Base-by-base conservation (phyloP, 2,888 invertebrate genomes). In the Gymnocheta viridis region DNA sequence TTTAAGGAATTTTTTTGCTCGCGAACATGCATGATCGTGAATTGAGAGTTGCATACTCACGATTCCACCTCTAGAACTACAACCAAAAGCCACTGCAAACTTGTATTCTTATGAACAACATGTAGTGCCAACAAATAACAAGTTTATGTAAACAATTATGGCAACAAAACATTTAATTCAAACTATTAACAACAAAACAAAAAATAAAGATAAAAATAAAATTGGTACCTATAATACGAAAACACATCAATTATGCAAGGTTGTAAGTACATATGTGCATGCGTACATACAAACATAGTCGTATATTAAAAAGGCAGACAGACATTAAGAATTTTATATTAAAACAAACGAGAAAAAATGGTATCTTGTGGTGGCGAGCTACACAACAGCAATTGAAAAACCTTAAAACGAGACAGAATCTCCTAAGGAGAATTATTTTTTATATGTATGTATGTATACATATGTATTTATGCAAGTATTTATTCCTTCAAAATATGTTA, bases 81-180 rank as follows among this genome's bases (percentile, higher is more conserved):
- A 38, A 67, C 41, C 12, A 66, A 49, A 38, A 54, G 24, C 27
- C 35, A 47, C 5, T 64, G 22, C 2, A 47, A 58, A n/a, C n/a
- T 47, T 70, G 29, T 44, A 22, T 14, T 22, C n/a, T 17, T 19
- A 19, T 32, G 24, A 44, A 73, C 66, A 82, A 41, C 60, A 78
- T 77, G 77, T 72, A 73, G 58, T 51, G 49, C 56, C 22, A 47
- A 76, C 76, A 70, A 70, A 58, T 64, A 66, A 66, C 62, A 82
- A 70, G 35, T 82, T 82, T 70, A 77, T 82, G 54, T 69, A 44
- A 60, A 56, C 64, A 73, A 80, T 69, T 49, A 76, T n/a, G 70
- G 38, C 54, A 72, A 77, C 70, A 58, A 70, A 47, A 12, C 58
- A 35, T 58, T 69, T 69, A 69, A 67, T 38, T 78, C 35, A 24